phyloP scores from a whole-genome alignment of 2,888 invertebrate species.

The Xanthorhoe designata region DNA sequence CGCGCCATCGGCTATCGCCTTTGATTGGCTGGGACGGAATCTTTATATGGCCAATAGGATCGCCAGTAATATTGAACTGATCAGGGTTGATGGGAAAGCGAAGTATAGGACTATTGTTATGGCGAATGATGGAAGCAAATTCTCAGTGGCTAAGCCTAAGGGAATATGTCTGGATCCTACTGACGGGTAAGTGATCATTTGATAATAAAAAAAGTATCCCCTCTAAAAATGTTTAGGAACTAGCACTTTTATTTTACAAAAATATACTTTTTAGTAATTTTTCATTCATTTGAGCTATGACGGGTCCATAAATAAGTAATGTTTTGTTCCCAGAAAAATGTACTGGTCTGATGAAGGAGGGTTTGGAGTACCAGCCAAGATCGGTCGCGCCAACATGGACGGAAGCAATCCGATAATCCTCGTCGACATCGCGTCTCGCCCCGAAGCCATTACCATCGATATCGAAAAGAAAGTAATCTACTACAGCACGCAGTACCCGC shows the following conservation, averaged over 20 bases:
- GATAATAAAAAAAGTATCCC: not conserved
- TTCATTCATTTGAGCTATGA: too few species aligned
- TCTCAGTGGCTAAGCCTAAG: constrained; percentile 94
- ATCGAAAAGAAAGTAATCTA: constrained; percentile 93
- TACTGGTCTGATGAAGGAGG: constrained; percentile 99
- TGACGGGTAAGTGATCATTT: constrained; percentile 87
- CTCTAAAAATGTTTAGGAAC: not conserved
- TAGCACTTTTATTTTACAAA: not conserved
- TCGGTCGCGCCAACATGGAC: constrained; percentile 97
- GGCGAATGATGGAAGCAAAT: constrained; percentile 94
- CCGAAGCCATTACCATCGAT: constrained; percentile 95
- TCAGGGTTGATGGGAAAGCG: constrained; percentile 93
- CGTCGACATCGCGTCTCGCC: constrained; percentile 88
- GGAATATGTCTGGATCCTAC: constrained; percentile 95
- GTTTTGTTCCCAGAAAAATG: constrained; percentile 86
- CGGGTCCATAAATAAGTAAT: not conserved
- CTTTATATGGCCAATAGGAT: constrained; percentile 95
- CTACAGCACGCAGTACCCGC: constrained; percentile 93
- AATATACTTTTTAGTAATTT: too few species aligned
- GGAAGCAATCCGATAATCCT: constrained; percentile 92
- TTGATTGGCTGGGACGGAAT: constrained; percentile 98
- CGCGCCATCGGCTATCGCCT: constrained; percentile 95
- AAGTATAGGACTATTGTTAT: constrained; percentile 94
- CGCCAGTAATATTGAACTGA: constrained; percentile 96
- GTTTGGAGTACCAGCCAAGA: constrained; percentile 94